Evolutionary conservation across 2,888 invertebrate species (phyloP).

Genomic region (Cephonodes hylas): DNA sequence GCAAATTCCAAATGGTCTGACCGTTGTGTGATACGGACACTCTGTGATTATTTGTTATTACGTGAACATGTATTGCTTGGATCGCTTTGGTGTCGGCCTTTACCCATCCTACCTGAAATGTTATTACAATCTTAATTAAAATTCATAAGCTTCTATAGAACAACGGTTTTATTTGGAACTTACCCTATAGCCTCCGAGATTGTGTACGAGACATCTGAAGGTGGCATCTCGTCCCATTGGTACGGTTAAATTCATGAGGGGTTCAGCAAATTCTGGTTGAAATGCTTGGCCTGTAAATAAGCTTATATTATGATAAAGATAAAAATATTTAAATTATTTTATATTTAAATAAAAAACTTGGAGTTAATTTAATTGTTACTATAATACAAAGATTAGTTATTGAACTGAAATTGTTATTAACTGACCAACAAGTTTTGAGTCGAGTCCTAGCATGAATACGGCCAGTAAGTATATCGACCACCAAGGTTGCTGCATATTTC

Average conservation of each 20-base stretch:
- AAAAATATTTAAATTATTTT: no score
- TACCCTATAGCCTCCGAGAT: conserved; percentile 94
- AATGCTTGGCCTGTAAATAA: conserved; percentile 84
- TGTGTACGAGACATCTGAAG: conserved; percentile 92
- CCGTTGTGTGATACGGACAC: conserved; percentile 92
- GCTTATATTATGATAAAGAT: no score
- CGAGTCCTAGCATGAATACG: conserved; percentile 67
- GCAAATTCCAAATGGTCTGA: conserved; percentile 93
- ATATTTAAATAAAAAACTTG: no score
- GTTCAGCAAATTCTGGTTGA: conserved; percentile 92
- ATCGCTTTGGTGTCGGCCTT: conserved; percentile 96
- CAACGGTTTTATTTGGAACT: conserved; percentile 52
- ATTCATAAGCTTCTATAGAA: conserved; percentile 11
- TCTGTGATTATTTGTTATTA: conserved; percentile 94
- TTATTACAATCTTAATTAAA: conserved; percentile 18
- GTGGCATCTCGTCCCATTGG: conserved; percentile 92
- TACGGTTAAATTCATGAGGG: conserved; percentile 91
- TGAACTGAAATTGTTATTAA: neutral
- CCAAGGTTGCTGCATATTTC: conserved; percentile 70
- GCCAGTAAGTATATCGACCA: conserved; percentile 62
- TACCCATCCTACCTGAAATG: conserved; percentile 92
- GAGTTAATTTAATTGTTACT: no score
- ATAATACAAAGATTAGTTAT: no score
- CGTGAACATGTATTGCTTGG: conserved; percentile 95
- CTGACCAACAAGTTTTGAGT: conserved; percentile 70